A percentile compares a stretch with the other conserved stretches of the same genome.
These are phyloP conservation scores for Gasteruption jaculator DNA, from an alignment of 2,888 invertebrate genomes.

Conservation along the genomic window DNA sequence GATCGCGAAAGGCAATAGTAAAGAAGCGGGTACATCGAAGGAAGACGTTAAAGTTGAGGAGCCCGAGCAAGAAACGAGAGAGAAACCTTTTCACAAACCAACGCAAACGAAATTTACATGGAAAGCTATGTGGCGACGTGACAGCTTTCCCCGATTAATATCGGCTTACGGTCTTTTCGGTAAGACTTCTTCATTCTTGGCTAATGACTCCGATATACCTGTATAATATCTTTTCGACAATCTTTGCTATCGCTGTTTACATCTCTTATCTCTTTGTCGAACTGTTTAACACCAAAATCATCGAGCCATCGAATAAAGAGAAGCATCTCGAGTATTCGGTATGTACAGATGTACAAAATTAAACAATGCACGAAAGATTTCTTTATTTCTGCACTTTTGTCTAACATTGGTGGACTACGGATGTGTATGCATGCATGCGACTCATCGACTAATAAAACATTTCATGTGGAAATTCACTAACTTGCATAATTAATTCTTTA, in stretches of 20 bases:
- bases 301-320: too few relatives aligned
- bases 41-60: slow-evolving; percentile 24
- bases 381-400: too few relatives aligned
- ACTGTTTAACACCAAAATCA: too few relatives aligned
- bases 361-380: too few relatives aligned
- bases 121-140: slow-evolving; percentile 42
- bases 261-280: too few relatives aligned
- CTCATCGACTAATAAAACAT: too few relatives aligned
- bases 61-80: slow-evolving; percentile 28
- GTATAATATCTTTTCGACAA: background rate
- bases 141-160: slow-evolving; percentile 41
- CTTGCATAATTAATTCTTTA: too few relatives aligned
- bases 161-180: slow-evolving; percentile 44
- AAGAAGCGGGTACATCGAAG: slow-evolving; percentile 28
- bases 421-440: too few relatives aligned
- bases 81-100: slow-evolving; percentile 34
- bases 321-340: too few relatives aligned
- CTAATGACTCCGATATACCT: slow-evolving; percentile 7
- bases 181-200: slow-evolving; percentile 37
- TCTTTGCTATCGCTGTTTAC: background rate
- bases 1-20: slow-evolving; percentile 39
- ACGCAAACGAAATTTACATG: slow-evolving; percentile 42
- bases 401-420: too few relatives aligned
- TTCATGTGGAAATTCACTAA: too few relatives aligned
- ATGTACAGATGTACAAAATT: too few relatives aligned